Conservation (phyloP, 2,888 invertebrate genomes). For the Epistrophe grossulariae region DNA sequence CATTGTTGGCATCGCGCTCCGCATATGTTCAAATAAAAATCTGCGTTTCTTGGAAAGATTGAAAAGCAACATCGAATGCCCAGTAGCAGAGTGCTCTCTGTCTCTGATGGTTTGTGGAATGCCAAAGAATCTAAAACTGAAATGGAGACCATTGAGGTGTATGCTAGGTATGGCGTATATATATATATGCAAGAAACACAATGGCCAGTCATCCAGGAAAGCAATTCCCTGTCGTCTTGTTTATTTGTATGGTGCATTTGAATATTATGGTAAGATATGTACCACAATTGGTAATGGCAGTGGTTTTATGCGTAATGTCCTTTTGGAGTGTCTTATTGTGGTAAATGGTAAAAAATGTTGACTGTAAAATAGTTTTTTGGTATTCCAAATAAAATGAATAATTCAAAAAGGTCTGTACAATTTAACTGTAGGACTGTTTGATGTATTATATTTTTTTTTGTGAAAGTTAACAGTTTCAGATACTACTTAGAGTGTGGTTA, state of each 20-base stretch:
- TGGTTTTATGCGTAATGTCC: constrained; percentile 69
- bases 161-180: neutral
- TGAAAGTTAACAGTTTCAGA: constrained; percentile 7
- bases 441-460: neutral
- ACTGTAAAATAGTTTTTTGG: constrained; percentile 38
- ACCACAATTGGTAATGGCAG: constrained; percentile 62
- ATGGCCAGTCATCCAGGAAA: constrained; percentile 13
- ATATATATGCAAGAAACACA: neutral
- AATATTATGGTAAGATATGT: constrained; percentile 65
- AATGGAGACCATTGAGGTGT: neutral
- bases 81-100: constrained; percentile 10
- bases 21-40: constrained; percentile 56
- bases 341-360: constrained; percentile 38
- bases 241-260: constrained; percentile 52
- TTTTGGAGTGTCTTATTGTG: constrained; percentile 52
- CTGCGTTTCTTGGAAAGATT: constrained; percentile 60
- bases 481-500: constrained; percentile 2
- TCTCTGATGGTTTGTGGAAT: constrained; percentile 11
- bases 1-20: constrained; percentile 40
- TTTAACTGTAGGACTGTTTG: neutral
- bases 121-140: constrained; percentile 19
- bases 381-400: constrained; percentile 56
- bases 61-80: neutral
- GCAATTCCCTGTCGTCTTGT: constrained; percentile 44
- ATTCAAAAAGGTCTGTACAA: constrained; percentile 52